Conservation (phyloP, 2,797 vertebrate genomes). For the Danio kyathit region DNA sequence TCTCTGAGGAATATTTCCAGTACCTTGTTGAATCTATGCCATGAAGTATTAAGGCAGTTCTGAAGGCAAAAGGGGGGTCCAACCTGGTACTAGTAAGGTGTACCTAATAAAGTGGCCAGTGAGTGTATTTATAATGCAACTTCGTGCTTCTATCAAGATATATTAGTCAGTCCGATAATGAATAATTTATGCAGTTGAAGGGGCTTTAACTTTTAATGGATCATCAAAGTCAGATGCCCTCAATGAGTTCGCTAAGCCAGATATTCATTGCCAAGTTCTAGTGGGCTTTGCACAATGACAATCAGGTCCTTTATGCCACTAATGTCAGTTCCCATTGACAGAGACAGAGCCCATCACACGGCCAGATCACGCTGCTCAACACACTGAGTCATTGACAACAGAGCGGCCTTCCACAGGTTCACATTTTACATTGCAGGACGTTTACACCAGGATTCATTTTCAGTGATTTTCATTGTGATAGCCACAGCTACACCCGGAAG, state of each 20-base stretch:
- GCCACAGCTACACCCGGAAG: too few species aligned
- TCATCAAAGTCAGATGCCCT: slow-evolving; percentile 40
- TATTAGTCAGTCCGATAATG: neutral
- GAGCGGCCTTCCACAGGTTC: neutral
- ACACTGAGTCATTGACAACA: slow-evolving; percentile 43
- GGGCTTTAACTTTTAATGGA: neutral
- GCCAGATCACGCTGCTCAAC: slow-evolving; percentile 25
- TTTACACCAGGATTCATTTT: neutral
- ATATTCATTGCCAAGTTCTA: slow-evolving; percentile 44
- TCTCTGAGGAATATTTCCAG: too few species aligned
- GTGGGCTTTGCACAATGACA: slow-evolving; percentile 53
- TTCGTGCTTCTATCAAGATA: neutral
- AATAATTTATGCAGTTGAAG: neutral
- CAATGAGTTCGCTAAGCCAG: slow-evolving; percentile 26
- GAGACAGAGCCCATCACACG: neutral
- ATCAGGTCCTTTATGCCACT: slow-evolving; percentile 57
- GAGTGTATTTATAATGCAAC: too few species aligned
- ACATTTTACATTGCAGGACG: neutral
- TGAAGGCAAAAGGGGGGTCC: too few species aligned
- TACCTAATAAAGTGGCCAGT: too few species aligned
- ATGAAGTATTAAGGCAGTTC: too few species aligned
- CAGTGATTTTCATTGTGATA: too few species aligned
- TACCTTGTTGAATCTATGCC: too few species aligned
- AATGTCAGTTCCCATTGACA: slow-evolving; percentile 37
- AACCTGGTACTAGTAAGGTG: too few species aligned